Percentiles rank a stretch among this genome's conserved stretches.
Conservation (phyloP, 2,113 vertebrate species). For the Isichthys henryi region DNA sequence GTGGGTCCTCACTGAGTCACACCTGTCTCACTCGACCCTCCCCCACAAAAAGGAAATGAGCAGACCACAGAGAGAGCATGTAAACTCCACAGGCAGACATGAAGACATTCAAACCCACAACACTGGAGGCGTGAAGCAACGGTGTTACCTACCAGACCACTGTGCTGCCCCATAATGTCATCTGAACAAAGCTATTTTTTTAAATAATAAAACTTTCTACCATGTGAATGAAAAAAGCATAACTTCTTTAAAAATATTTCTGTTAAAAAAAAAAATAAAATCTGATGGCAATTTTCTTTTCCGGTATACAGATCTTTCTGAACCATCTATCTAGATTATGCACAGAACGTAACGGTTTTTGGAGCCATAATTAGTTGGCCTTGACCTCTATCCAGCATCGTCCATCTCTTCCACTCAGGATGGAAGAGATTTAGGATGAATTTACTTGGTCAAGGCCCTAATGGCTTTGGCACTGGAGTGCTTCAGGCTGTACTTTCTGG, state of each 20-base stretch:
- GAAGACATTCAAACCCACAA: not conserved
- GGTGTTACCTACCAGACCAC: not conserved
- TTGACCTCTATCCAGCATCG: not conserved
- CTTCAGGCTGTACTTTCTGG: not conserved
- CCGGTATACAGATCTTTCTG: not conserved
- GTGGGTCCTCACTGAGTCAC: not conserved
- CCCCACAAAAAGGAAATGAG: not conserved
- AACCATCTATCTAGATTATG: not conserved
- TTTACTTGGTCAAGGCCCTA: not conserved
- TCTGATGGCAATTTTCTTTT: not conserved
- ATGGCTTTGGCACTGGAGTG: not conserved
- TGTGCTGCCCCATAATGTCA: not conserved
- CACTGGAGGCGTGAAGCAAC: not conserved
- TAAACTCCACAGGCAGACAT: not conserved
- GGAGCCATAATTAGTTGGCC: not conserved
- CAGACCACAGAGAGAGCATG: not conserved
- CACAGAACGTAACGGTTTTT: not conserved
- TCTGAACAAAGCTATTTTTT: not conserved
- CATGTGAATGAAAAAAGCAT: not conserved
- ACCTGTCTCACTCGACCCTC: not conserved
- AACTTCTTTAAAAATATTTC: not conserved
- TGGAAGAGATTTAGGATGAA: not conserved
- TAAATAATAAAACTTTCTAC: not conserved
- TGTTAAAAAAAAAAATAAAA: not conserved
- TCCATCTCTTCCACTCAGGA: not conserved